Percentiles rank a stretch among this genome's conserved stretches.
These are phyloP conservation scores for Erannis defoliaria DNA, from an alignment of 2,888 invertebrate genomes.

Conservation along the genomic window DNA sequence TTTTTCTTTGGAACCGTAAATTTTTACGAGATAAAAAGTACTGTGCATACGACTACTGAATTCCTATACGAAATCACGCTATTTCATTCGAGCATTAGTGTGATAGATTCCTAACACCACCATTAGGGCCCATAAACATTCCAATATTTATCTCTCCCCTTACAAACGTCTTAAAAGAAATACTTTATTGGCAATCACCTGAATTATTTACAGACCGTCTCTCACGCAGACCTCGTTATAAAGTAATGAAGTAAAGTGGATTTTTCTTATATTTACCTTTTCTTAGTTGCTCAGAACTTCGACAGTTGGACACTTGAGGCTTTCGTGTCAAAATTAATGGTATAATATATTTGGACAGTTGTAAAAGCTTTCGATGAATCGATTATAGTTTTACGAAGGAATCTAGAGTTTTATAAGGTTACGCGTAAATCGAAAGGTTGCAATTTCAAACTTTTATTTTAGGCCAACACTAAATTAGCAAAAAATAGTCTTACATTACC, in stretches of 20 bases:
- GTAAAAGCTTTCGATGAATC: slow-evolving; percentile 8
- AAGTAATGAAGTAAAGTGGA: slow-evolving; percentile 31
- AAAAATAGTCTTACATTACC: no score
- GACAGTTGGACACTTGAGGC: slow-evolving; percentile 32
- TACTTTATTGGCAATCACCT: slow-evolving; percentile 33
- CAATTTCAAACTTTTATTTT: no score
- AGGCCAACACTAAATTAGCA: no score
- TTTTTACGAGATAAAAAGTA: no score
- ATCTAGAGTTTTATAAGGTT: background rate
- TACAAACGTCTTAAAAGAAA: slow-evolving; percentile 32
- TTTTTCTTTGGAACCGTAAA: no score
- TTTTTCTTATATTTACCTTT: slow-evolving; percentile 28
- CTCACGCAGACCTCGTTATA: slow-evolving; percentile 29
- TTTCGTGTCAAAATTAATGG: slow-evolving; percentile 22
- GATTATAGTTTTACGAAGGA: background rate
- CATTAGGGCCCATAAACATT: slow-evolving; percentile 3
- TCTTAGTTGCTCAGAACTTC: slow-evolving; percentile 24
- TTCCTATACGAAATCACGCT: no score
- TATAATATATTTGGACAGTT: slow-evolving; percentile 9
- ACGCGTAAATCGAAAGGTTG: no score
- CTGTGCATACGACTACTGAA: no score
- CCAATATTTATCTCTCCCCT: slow-evolving; percentile 22
- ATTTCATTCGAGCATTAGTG: no score
- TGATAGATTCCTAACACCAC: background rate
- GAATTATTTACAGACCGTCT: slow-evolving; percentile 40